These are phyloP conservation scores for Himalopsyche tibetana DNA, from an alignment of 2,888 invertebrate genomes.

Conservation along the genomic window DNA sequence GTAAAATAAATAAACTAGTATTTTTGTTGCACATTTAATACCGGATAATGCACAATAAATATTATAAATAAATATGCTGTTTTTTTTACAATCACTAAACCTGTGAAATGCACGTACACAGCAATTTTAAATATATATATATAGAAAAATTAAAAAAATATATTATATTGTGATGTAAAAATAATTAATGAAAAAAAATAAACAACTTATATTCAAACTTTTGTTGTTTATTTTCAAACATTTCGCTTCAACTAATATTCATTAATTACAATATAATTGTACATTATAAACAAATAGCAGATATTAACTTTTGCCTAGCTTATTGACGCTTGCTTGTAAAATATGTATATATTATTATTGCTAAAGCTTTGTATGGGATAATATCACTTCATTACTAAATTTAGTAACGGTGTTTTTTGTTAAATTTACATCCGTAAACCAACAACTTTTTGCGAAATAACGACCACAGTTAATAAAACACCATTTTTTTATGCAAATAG, in stretches of 20 bases:
- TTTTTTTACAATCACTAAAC: background rate
- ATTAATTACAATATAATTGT: background rate
- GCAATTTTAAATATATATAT: background rate
- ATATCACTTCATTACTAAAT: background rate
- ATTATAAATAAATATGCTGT: background rate
- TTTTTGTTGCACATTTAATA: background rate
- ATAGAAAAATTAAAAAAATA: conserved; percentile 1
- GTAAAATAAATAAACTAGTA: background rate
- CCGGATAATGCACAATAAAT: conserved; percentile 2
- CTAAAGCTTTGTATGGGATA: background rate
- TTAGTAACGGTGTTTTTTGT: background rate
- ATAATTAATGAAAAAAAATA: conserved; percentile 32
- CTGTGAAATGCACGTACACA: conserved; percentile 23
- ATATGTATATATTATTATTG: background rate
- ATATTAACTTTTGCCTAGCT: background rate
- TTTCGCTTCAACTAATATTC: conserved; percentile 34
- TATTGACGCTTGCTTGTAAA: conserved; percentile 10
- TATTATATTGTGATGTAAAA: conserved; percentile 24
- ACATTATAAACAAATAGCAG: background rate
- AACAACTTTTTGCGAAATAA: no score
- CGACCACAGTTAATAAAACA: no score
- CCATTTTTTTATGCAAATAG: no score
- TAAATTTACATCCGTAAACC: background rate
- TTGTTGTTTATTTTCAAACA: conserved; percentile 40
- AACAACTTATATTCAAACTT: conserved; percentile 35